phyloP scores from a whole-genome alignment of 2,113 vertebrate genomes.

The Myanophis thanlyinensis region DNA sequence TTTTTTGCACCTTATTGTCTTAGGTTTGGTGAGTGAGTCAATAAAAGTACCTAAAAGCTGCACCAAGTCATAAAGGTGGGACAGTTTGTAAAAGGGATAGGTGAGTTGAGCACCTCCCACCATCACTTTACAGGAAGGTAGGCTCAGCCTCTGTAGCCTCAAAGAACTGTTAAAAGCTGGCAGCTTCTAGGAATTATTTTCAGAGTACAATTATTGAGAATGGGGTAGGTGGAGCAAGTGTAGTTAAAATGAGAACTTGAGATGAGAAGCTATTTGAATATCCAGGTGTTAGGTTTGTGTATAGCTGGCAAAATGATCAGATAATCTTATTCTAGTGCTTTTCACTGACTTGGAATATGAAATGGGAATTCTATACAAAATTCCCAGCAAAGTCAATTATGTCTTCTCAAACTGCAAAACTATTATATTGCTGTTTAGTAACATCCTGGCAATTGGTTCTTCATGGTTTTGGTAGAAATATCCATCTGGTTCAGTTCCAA shows the following conservation, averaged over 20 bases:
- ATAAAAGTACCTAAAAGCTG: not conserved
- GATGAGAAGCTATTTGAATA: too few relatives aligned
- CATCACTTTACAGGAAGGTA: not conserved
- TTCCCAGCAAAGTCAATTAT: not conserved
- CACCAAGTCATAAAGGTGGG: not conserved
- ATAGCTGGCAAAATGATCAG: not conserved
- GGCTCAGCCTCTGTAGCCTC: not conserved
- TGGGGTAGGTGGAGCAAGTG: not conserved
- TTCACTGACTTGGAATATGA: not conserved
- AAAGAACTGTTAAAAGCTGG: not conserved
- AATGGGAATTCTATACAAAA: not conserved
- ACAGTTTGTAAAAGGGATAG: not conserved
- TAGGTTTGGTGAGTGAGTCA: not conserved
- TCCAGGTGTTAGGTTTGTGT: not conserved
- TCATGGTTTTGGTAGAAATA: too few relatives aligned
- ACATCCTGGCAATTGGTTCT: not conserved
- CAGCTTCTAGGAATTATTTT: not conserved
- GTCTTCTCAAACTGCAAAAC: not conserved
- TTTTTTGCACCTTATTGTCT: not conserved
- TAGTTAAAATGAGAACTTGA: not conserved
- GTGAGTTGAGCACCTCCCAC: fast-evolving
- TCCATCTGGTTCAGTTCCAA: too few relatives aligned
- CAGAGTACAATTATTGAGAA: not conserved
- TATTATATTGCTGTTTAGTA: not conserved
- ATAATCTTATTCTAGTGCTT: not conserved